Evolutionary conservation across 2,888 invertebrate species (phyloP).

Genomic region (Halictus quadricinctus): DNA sequence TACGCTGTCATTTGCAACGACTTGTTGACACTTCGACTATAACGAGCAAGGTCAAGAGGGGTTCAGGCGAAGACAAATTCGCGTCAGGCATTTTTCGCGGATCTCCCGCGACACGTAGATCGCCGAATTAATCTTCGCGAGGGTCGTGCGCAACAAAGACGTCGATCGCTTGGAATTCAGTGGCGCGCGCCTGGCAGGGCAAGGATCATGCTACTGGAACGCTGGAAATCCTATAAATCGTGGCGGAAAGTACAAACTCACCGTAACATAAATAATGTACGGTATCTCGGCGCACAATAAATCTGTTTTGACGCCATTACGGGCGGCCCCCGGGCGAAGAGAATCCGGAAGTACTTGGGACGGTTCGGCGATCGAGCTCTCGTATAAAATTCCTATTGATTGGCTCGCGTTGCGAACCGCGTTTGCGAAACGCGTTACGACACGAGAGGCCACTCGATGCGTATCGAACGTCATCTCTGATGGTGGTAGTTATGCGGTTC

Average conservation of each 20-base stretch:
- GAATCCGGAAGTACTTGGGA: conserved; percentile 27
- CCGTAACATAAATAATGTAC: conserved; percentile 12
- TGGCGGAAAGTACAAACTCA: conserved; percentile 17
- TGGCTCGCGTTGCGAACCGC: background rate
- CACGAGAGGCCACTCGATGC: conserved; percentile 12
- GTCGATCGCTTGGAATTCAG: conserved; percentile 6
- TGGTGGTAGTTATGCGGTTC: conserved; percentile 36
- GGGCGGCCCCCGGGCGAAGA: background rate
- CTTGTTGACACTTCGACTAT: background rate
- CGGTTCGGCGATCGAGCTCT: background rate
- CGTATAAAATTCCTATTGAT: conserved; percentile 39
- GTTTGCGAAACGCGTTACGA: background rate
- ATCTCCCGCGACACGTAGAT: background rate
- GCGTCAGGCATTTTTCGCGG: background rate
- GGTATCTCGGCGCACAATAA: conserved; percentile 10
- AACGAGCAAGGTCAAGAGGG: background rate
- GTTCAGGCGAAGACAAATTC: background rate
- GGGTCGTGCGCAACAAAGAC: background rate
- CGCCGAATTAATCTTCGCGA: background rate
- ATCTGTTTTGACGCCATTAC: conserved; percentile 31
- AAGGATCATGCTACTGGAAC: background rate
- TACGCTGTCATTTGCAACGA: background rate
- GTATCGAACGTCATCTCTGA: conserved; percentile 26
- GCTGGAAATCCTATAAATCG: background rate
- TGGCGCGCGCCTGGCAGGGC: background rate